Base-by-base conservation (phyloP, 2,113 vertebrate species). In the Malurus melanocephalus region DNA sequence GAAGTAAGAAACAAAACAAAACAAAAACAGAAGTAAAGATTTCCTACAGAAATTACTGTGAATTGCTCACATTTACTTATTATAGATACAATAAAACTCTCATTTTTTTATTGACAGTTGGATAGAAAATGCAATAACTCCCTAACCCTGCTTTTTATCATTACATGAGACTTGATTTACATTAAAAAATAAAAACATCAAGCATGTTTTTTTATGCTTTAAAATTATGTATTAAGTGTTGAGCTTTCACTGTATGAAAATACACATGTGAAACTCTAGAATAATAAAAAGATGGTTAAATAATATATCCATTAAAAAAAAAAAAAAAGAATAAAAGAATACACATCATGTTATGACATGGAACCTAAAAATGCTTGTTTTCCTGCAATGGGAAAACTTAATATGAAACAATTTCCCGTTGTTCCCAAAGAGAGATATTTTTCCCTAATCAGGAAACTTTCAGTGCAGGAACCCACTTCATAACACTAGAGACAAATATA, bases 391-490 rank as follows among this genome's bases (percentile, higher is more conserved):
- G 33, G 21, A 88, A 92, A 71, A 78, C 82, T n/a, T 77, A 45
- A 80, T 19, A 18, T 68, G 51, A 92, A 93, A 59, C 5, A 24
- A 89, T 89, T 68, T 73, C 48, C 23, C 56, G 16, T 52, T 71
- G 32, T 12, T 80, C 35, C 16, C 45, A 62, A 68, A 72, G 53
- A 85, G 3, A 81, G 30, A 33, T 1, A 4, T 62, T 75, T 72
- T 87, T 86, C 76, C 59, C 66, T 89, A 72, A 91, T 87, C 68
- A 72, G 64, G 85, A 93, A 88, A 27, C 17, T 91, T 94, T 91
- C 52, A 92, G 10, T 75, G n/a, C 55, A 88, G 92, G 77, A 89
- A 68, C 57, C 32, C n/a, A 51, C 55, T 85, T 88, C 67, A 16
- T 51, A 91, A 35, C 48, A 78, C 43, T 66, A 11, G 53, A 94